These are phyloP conservation scores for Listronotus oregonensis DNA, from an alignment of 1,140 invertebrate genomes.

Conservation along the genomic window DNA sequence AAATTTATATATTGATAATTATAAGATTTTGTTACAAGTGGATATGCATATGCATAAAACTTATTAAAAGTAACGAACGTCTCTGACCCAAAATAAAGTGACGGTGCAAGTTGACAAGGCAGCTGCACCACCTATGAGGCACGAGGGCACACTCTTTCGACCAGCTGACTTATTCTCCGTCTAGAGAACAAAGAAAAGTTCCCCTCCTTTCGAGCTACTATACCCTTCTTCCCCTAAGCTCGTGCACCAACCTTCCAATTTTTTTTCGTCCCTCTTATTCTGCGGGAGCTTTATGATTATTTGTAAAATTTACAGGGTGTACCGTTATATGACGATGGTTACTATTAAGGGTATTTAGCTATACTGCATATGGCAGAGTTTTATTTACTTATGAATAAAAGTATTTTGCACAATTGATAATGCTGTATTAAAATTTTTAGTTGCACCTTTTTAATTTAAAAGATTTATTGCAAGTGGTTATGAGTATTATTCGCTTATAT, in stretches of 20 bases:
- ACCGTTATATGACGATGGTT: slow-evolving; percentile 10
- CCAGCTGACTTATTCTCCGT: slow-evolving; percentile 49
- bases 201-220: slow-evolving; percentile 38
- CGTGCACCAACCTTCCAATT: slow-evolving; percentile 21
- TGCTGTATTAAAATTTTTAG: too few relatives aligned
- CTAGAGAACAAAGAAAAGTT: slow-evolving; percentile 44
- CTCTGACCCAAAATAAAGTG: slow-evolving; percentile 22
- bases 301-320: slow-evolving; percentile 19
- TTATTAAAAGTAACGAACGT: slow-evolving; percentile 23
- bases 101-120: slow-evolving; percentile 35
- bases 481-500: too few relatives aligned
- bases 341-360: not conserved
- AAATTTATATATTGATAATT: too few relatives aligned
- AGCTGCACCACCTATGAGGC: slow-evolving; percentile 40
- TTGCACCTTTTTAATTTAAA: too few relatives aligned
- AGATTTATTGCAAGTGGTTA: too few relatives aligned
- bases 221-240: slow-evolving; percentile 41
- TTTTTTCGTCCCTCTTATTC: slow-evolving; percentile 23
- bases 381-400: not conserved
- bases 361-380: not conserved
- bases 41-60: too few relatives aligned
- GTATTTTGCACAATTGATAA: not conserved
- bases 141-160: slow-evolving; percentile 29
- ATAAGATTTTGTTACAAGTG: too few relatives aligned
- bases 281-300: slow-evolving; percentile 13